Base-by-base conservation (phyloP, 2,888 invertebrate species). In the Myopa tessellatipennis region DNA sequence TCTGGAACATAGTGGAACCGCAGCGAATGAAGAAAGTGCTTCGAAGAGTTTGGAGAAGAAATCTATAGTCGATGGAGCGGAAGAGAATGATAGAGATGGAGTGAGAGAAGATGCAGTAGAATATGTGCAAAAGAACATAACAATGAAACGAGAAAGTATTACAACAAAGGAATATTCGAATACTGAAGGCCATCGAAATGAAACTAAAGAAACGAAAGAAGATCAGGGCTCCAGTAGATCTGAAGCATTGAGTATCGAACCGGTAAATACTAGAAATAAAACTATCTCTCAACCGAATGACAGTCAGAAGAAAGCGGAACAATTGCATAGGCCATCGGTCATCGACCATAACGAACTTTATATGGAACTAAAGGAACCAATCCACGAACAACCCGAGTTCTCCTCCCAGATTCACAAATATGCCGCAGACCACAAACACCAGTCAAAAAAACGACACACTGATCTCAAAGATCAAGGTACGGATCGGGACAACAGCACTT, bases 51-150 rank as follows among this genome's bases (percentile, higher is more conserved):
- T 8, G 45, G 1, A 8, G 45, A 10, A 45, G 81, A n/a, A 84
- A 83, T 0, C 84, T 45, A 3, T 10, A 5, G 82, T 81, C 61
- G 83, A 84, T 78, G 84, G 84, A 67, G 10, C 10, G 45, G 45
- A 45, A 45, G 10, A 6, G 45, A 3, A 45, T 45, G 10, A 45
- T 45, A 45, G 45, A 10, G 10, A 45, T 10, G 10, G 45, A 10
- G 5, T 26, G 67, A 38, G 73, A 36, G 63, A 8, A 58, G 73
- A 52, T 45, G 63, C 78, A 76, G 60, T 45, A 45, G 4, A 60
- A 69, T 8, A 58, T 7, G 67, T 3, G 52, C 58, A 72, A 68
- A 71, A 55, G 36, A 71, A 50, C 50, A 67, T 14, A 52, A 45
- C 18, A 10, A 58, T 52, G 55, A 26, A 72, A 60, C 10, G 26